Conservation (phyloP, 1,140 invertebrate genomes). For the Zaprionus camerounensis region DNA sequence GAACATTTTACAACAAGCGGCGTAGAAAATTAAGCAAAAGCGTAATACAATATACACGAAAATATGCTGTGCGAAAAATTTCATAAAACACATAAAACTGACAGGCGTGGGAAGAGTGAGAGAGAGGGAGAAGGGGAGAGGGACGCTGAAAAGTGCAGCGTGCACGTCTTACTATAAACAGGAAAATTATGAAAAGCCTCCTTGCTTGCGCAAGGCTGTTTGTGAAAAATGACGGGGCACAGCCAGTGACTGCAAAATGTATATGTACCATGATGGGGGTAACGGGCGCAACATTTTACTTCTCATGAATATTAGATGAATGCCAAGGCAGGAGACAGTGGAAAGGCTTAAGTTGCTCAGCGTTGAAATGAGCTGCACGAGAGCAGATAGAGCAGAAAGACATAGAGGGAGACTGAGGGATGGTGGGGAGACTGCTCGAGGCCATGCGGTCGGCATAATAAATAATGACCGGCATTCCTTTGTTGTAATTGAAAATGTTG, state of each 20-base stretch:
- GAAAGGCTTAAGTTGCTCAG: constrained; percentile 75
- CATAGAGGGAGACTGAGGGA: not conserved
- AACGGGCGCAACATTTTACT: constrained; percentile 46
- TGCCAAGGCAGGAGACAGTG: constrained; percentile 62
- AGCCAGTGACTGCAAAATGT: constrained; percentile 68
- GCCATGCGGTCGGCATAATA: constrained; percentile 82
- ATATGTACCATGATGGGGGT: constrained; percentile 29
- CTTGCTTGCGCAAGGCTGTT: constrained; percentile 47
- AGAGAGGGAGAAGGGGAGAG: not conserved
- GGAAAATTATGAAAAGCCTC: constrained; percentile 77
- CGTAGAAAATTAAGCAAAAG: constrained; percentile 69
- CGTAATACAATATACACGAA: constrained; percentile 71
- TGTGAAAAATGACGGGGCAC: constrained; percentile 74
- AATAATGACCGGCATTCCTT: constrained; percentile 82
- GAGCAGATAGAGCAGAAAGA: not conserved
- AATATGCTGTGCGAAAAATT: constrained; percentile 77
- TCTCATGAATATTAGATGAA: constrained; percentile 75
- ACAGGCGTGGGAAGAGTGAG: constrained; percentile 48
- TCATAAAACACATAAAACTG: constrained; percentile 79
- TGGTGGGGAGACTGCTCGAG: constrained; percentile 45
- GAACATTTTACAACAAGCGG: constrained; percentile 56
- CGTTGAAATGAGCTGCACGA: constrained; percentile 60
- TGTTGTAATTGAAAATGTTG: constrained; percentile 83
- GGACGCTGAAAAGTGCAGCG: constrained; percentile 54
- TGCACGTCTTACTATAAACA: constrained; percentile 69